Percentiles rank a stretch among this genome's conserved stretches.
Evolutionary conservation across 2,888 invertebrate genomes (phyloP).

Genomic region (Aporophyla nigra): DNA sequence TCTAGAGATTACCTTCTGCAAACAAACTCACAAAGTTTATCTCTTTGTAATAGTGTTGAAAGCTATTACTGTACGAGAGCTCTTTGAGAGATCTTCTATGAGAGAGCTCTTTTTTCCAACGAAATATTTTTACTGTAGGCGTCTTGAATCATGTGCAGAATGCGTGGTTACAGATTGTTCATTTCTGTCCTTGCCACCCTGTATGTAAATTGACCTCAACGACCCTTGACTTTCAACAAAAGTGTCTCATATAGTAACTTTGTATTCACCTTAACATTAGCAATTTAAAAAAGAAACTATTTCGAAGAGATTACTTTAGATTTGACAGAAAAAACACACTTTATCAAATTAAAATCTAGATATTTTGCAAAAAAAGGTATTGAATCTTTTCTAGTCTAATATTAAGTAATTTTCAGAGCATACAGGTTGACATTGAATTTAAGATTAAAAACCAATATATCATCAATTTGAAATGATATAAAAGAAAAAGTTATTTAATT

Average conservation of each 20-base stretch:
- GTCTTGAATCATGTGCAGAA: too few relatives aligned
- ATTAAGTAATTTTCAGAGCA: slow-evolving; percentile 8
- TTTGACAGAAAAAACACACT: not conserved
- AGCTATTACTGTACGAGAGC: too few relatives aligned
- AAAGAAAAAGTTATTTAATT: slow-evolving; percentile 36
- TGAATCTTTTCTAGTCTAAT: not conserved
- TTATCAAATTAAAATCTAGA: slow-evolving; percentile 42
- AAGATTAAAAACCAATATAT: slow-evolving; percentile 27
- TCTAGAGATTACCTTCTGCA: too few relatives aligned
- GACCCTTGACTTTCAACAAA: not conserved
- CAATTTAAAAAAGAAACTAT: slow-evolving; percentile 19
- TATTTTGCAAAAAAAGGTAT: slow-evolving; percentile 4
- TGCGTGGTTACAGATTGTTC: too few relatives aligned
- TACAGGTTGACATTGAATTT: slow-evolving; percentile 13
- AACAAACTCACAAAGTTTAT: too few relatives aligned
- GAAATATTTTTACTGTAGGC: too few relatives aligned
- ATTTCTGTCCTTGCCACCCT: too few relatives aligned
- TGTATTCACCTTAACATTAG: not conserved
- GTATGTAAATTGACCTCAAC: not conserved
- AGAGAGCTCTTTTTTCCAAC: too few relatives aligned
- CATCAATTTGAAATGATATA: slow-evolving; percentile 27
- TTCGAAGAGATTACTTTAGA: not conserved
- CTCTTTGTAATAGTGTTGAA: too few relatives aligned
- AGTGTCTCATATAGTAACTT: not conserved
- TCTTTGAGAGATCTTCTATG: too few relatives aligned